Conservation (phyloP, 2,888 invertebrate species). For the Tupiocoris notatus region DNA sequence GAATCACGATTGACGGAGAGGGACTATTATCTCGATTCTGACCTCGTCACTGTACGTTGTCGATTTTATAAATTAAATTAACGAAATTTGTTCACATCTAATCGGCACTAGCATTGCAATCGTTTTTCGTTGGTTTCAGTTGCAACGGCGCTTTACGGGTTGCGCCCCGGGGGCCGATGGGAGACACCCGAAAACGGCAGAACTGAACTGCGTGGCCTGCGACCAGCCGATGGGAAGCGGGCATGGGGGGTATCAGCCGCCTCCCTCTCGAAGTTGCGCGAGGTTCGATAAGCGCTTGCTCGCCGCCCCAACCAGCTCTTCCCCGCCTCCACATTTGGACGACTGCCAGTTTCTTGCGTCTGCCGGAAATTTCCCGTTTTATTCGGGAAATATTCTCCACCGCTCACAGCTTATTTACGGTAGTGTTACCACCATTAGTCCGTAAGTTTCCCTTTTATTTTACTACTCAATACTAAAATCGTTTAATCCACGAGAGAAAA, state of each 20-base stretch:
- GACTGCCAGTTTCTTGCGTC: too few relatives aligned
- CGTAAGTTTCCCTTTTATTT: too few relatives aligned
- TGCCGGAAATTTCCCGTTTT: not conserved
- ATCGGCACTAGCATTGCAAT: not conserved
- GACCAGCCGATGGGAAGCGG: not conserved
- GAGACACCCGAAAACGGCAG: not conserved
- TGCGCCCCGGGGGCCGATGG: not conserved
- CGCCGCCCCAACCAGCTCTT: not conserved
- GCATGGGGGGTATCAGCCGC: not conserved
- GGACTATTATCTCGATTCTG: too few relatives aligned
- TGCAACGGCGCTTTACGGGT: not conserved
- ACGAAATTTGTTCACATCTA: not conserved
- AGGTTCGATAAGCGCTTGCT: not conserved
- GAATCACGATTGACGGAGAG: too few relatives aligned
- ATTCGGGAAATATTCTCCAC: not conserved
- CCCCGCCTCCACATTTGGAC: too few relatives aligned
- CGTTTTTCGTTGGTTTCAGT: not conserved
- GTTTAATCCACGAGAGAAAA: too few relatives aligned
- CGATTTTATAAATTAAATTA: too few relatives aligned
- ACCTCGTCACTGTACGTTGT: too few relatives aligned
- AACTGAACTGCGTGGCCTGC: not conserved
- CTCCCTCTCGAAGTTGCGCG: not conserved
- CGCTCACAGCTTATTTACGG: too few relatives aligned
- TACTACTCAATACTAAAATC: too few relatives aligned
- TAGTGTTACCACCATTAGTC: too few relatives aligned